Conservation (phyloP, 2,113 vertebrate species). For the Paracanthobrama guichenoti region DNA sequence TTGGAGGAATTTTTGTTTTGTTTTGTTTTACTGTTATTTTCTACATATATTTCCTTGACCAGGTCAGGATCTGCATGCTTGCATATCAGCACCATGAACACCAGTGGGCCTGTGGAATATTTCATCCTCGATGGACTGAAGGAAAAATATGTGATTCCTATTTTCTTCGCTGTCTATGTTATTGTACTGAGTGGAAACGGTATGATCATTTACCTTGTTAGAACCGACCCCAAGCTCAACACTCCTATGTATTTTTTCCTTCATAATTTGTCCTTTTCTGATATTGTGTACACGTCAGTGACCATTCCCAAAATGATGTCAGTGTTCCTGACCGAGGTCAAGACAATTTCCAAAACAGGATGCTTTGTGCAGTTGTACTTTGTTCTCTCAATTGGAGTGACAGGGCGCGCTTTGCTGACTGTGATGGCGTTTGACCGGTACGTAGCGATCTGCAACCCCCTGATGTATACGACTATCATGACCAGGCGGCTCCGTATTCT, state of each 20-base stretch:
- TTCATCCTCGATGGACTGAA: conserved; percentile 64
- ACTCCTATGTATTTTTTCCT: conserved; percentile 74
- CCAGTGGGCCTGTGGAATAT: conserved; percentile 31
- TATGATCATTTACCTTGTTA: conserved; percentile 66
- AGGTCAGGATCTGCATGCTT: background rate
- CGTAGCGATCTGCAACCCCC: conserved; percentile 70
- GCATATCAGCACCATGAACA: conserved; percentile 13
- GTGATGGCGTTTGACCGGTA: conserved; percentile 77
- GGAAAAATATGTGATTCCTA: conserved; percentile 50
- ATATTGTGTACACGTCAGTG: conserved; percentile 66
- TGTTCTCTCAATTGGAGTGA: conserved; percentile 61
- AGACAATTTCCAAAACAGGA: conserved; percentile 63
- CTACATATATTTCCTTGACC: background rate
- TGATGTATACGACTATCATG: conserved; percentile 71
- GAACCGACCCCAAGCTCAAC: conserved; percentile 62
- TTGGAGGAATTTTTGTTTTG: background rate
- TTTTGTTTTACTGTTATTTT: background rate
- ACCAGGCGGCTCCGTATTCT: conserved; percentile 58
- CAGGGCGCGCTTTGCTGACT: conserved; percentile 67
- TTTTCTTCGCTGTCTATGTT: conserved; percentile 66
- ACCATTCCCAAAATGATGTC: conserved; percentile 68
- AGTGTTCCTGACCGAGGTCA: conserved; percentile 56
- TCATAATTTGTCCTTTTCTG: conserved; percentile 71
- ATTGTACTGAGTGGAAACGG: conserved; percentile 66
- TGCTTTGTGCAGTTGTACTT: conserved; percentile 75